Base-by-base conservation (phyloP, 2,797 vertebrate species). In the Lindbergichthys nudifrons region DNA sequence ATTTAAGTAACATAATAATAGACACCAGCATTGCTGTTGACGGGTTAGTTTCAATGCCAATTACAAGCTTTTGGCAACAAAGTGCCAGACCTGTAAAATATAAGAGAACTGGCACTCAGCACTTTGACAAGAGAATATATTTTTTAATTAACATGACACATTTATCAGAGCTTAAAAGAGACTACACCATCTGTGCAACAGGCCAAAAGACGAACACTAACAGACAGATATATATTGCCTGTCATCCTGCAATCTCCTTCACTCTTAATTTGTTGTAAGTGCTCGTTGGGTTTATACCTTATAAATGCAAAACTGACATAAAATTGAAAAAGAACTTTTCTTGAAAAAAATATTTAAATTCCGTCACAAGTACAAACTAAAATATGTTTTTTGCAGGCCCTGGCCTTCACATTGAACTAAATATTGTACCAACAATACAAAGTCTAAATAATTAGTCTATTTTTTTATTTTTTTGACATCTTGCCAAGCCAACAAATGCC, bases 401-500 rank as follows among this genome's bases (percentile, higher is more conserved):
- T 42, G 4, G 16, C 19, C 16, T 64, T 62, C 18, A 18, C 42
- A 32, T 26, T 18, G 13, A 59, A 10, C 9, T 50, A 21, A 62
- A 48, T 32, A 59, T 63, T 48, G 18, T 13, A 9, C 47, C 23
- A 15, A 18, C 30, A 61, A 41, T 41, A 64, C 53, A 54, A 30
- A 36, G 32, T 36, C 32, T 7, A 36, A 36, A 36, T 36, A 16
- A 48, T 56, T 12, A 11, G 53, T 47, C 23, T 36, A 36, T 36
- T 9, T 36, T 0, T 7, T 19, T 48, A 53, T 36, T 50, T 21
- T 21, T 51, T 65, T 70, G 32, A 42, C 56, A 57, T 65, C 62
- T 70, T 74, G 43, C 70, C 39, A 59, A 30, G 67, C 36, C 39
- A 62, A 52, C 50, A 68, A 63, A 77, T 62, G 45, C n/a, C 67